A percentile compares a stretch with the other conserved stretches of the same genome.
phyloP scores from a whole-genome alignment of 2,888 invertebrate species.

The Ctena decussata region DNA sequence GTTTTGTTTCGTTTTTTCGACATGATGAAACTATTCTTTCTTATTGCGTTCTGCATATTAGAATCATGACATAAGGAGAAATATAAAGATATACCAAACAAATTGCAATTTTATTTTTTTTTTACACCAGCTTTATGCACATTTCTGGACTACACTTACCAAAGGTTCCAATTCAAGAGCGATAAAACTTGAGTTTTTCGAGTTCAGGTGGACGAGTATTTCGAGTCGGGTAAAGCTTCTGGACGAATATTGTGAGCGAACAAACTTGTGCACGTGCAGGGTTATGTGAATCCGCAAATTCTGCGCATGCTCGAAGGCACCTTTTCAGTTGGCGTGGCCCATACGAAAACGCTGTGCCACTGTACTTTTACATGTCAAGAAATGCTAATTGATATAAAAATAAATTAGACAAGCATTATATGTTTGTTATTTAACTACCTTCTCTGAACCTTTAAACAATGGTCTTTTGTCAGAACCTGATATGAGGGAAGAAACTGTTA shows the following conservation, averaged over 20 bases:
- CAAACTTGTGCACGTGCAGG: no score
- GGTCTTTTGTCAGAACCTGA: no score
- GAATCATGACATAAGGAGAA: neutral
- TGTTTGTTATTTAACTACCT: no score
- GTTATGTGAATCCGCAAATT: no score
- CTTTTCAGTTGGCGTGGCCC: no score
- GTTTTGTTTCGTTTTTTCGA: neutral
- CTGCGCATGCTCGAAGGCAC: no score
- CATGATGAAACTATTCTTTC: neutral
- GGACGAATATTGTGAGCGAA: neutral
- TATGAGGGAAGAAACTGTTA: no score
- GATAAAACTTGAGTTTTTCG: neutral
- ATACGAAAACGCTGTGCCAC: no score
- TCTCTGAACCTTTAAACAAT: no score
- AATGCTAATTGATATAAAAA: no score
- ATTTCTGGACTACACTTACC: neutral
- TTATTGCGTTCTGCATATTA: neutral
- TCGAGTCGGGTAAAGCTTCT: neutral
- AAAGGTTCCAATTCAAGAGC: neutral
- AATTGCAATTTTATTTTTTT: neutral
- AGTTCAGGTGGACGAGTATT: neutral
- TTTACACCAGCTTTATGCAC: neutral
- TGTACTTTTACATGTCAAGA: no score
- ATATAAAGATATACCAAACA: neutral
- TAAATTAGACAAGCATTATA: no score